Evolutionary conservation across 2,113 vertebrate species (phyloP).

Genomic region (Calyptommatus sinebrachiatus): DNA sequence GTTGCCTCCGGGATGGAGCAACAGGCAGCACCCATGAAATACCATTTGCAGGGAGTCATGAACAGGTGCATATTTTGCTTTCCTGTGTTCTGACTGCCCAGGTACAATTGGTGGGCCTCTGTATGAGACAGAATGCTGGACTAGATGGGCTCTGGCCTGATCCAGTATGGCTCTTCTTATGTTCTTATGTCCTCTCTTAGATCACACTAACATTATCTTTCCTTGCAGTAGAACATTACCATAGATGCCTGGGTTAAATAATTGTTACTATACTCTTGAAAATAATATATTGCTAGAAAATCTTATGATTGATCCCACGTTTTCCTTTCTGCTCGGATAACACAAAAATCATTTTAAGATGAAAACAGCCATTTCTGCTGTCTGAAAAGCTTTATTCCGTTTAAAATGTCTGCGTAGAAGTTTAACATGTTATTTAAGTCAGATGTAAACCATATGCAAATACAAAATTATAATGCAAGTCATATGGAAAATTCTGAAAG

Average conservation of each 20-base stretch:
- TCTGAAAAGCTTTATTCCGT: slow-evolving; percentile 24
- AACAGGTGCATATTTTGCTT: too few relatives aligned
- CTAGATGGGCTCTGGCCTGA: too few relatives aligned
- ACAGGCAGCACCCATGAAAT: too few relatives aligned
- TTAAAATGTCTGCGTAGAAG: slow-evolving; percentile 31
- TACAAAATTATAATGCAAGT: slow-evolving; percentile 32
- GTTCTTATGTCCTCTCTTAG: too few relatives aligned
- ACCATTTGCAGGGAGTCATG: too few relatives aligned
- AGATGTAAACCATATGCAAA: slow-evolving; percentile 42
- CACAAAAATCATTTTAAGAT: slow-evolving; percentile 5
- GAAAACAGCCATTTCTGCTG: slow-evolving; percentile 12
- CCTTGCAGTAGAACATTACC: neutral
- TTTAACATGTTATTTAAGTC: slow-evolving; percentile 35
- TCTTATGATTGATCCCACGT: neutral
- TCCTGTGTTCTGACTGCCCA: too few relatives aligned
- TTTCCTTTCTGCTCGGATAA: neutral
- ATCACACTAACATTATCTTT: neutral
- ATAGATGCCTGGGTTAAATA: neutral
- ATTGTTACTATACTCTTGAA: neutral
- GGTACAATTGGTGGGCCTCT: too few relatives aligned
- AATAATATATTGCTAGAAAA: neutral
- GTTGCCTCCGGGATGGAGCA: too few relatives aligned
- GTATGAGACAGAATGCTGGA: too few relatives aligned
- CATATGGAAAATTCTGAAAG: slow-evolving; percentile 32
- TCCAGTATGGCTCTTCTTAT: too few relatives aligned